Evolutionary conservation across 2,113 vertebrate species (phyloP), one percentile per base, ranked within the genome.

Genomic region (Phrynosoma blainvillii): DNA sequence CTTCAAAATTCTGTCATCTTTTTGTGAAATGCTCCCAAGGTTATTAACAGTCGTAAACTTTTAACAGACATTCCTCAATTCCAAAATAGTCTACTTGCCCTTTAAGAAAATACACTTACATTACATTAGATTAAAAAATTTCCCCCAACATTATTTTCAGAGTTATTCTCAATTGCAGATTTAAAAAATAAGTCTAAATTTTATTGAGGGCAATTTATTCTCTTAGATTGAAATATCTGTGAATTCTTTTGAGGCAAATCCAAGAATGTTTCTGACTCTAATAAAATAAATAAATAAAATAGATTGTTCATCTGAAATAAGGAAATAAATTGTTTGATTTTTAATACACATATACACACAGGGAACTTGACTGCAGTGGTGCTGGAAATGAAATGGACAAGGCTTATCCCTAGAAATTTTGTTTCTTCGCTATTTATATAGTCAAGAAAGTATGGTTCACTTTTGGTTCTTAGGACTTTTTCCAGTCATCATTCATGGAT

Each of bases 221-320:
- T 59, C 25, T 79, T 30, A 59, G 5, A 79, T 30, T 79, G n/a
- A 36, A 89, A 71, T 42, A n/a, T 71, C 68, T 27, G 6, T 30
- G 30, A 12, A 62, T 73, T 8, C 78, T 79, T 70, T 42, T 5
- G 2, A 54, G 25, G 30, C 9, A 73, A 73, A 14, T 80, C 68
- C 14, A 71, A 42, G 18, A 62, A 27, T 79, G 36, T 87, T 1
- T 54, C 47, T 18, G 5, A 20, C 16, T 20, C n/a, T 30, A 89
- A 84, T 27, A 14, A 32, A 87, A 88, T 88, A 77, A 81, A 89
- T 83, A 79, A 79, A 47, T 47, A 47, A 47, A 47, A 5, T 47
- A 47, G 47, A 84, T 79, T 32, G 73, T 86, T 91, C 89, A 79
- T 82, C 87, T 73, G 21, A 89, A 93, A 93, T 42, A 90, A 92